Conservation (phyloP, 2,888 invertebrate species). For the Conchocele bisecta region DNA sequence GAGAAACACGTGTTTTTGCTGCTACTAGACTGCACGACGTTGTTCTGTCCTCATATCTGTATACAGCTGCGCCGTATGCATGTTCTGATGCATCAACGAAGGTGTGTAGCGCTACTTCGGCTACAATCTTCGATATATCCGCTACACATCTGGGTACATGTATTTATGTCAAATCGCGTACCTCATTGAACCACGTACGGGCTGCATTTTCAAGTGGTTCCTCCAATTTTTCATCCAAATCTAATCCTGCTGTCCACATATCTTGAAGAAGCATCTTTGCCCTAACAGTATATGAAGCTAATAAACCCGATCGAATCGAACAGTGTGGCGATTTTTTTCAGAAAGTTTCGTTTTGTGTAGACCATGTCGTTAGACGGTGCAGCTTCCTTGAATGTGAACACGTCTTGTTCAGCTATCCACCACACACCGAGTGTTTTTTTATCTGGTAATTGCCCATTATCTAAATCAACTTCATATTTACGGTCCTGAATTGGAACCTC, state of each 20-base stretch:
- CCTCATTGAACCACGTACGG: conserved; percentile 36
- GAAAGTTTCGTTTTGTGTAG: too few species aligned
- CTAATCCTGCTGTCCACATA: conserved; percentile 43
- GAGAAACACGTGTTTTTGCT: conserved; percentile 32
- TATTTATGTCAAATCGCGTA: too few species aligned
- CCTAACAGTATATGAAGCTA: too few species aligned
- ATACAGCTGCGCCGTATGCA: conserved; percentile 30
- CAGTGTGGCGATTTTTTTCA: too few species aligned
- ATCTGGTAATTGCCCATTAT: conserved; percentile 21
- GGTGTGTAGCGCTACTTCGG: conserved; percentile 13
- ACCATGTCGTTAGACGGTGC: too few species aligned
- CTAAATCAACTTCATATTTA: too few species aligned
- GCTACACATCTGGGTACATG: too few species aligned
- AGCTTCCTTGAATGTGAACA: too few species aligned
- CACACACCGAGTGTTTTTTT: conserved; percentile 40
- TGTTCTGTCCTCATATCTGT: not conserved
- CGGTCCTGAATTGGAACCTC: conserved; percentile 28
- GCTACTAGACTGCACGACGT: conserved; percentile 15
- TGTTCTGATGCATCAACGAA: conserved; percentile 46
- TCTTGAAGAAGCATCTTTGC: too few species aligned
- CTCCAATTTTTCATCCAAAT: conserved; percentile 67
- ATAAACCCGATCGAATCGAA: too few species aligned
- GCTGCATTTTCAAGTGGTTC: conserved; percentile 4
- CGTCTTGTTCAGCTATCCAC: too few species aligned
- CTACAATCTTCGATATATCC: too few species aligned